These are phyloP conservation scores for Adelphocoris suturalis DNA, from an alignment of 2,888 invertebrate species.

Conservation along the genomic window DNA sequence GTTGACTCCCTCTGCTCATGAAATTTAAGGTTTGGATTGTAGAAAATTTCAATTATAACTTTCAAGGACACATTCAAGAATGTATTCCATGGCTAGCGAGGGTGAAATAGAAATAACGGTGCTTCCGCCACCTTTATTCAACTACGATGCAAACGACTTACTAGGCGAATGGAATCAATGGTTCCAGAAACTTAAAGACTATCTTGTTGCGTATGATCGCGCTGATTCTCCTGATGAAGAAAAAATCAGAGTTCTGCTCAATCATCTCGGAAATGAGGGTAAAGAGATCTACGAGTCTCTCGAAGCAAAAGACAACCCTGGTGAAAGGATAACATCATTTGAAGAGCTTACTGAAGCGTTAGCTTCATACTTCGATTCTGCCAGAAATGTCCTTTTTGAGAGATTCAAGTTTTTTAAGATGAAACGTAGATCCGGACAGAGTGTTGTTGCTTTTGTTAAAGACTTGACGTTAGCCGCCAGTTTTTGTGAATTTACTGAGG, in stretches of 20 bases:
- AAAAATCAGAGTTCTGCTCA: slow-evolving; percentile 28
- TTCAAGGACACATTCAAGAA: too few relatives aligned
- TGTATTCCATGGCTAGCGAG: too few relatives aligned
- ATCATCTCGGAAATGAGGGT: slow-evolving; percentile 16
- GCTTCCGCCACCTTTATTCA: slow-evolving; percentile 9
- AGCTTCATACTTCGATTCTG: slow-evolving; percentile 25
- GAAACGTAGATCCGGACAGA: background rate
- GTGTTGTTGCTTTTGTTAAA: background rate
- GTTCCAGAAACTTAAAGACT: slow-evolving; percentile 2
- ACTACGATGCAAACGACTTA: background rate
- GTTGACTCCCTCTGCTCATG: too few relatives aligned
- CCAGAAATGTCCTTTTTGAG: slow-evolving; percentile 41
- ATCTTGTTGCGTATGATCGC: background rate
- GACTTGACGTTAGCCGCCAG: slow-evolving; percentile 24
- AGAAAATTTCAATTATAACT: too few relatives aligned
- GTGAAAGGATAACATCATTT: background rate
- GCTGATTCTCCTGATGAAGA: slow-evolving; percentile 14
- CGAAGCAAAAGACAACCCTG: background rate
- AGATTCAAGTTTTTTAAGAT: slow-evolving; percentile 52
- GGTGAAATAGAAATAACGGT: background rate
- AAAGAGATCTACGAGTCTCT: slow-evolving; percentile 32
- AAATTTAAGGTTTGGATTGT: too few relatives aligned
- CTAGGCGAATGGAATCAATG: background rate
- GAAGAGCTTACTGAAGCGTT: slow-evolving; percentile 18
- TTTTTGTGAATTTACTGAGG: slow-evolving; percentile 42